Base-by-base conservation (phyloP, 2,888 invertebrate species). In the Acleris cristana region DNA sequence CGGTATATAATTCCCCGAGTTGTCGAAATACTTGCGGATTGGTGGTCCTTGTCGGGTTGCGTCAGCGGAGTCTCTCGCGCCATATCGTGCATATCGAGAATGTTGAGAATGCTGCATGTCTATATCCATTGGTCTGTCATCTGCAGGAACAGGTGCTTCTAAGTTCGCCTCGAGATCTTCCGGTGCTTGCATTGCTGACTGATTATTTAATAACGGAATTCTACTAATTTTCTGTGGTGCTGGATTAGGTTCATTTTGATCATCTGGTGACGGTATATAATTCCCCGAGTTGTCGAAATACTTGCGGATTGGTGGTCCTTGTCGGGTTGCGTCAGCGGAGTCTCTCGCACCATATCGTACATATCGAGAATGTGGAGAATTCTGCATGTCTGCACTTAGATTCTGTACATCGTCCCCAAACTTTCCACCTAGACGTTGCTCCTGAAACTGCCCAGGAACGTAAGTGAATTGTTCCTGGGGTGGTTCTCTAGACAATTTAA, bases 201-300 rank as follows among this genome's bases (percentile, higher is more conserved):
- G 4, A 40, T 40, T 14, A 40, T 40, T 40, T 14, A 14, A 40
- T 40, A 40, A 40, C 4, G 40, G 40, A 14, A 14, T 14, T 40
- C 40, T 40, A 40, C 4, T 4, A 40, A 14, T 4, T 1, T 40
- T 40, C 14, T 40, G 14, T 40, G 40, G 40, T 14, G 10, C 23
- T 40, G 60, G 52, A 8, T 48, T 23, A 8, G 49, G 18, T 44
- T 51, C 44, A 40, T 48, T 61, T n/a, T 61, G 51, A 48, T 48
- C 48, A 26, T 14, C 51, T 14, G 53, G 55, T 21, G 54, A 26
- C 12, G 40, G 60, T 21, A 59, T 59, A 19, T n/a, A 26, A 16
- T 34, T 30, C 2, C 34, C 65, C 40, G 30, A 21, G 10, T 34
- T 59, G 18, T 59, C 54, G 21, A 49, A 59, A 18, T 48, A 59